Conservation (phyloP, 2,113 vertebrate genomes). For the Protomyctophum bolini region DNA sequence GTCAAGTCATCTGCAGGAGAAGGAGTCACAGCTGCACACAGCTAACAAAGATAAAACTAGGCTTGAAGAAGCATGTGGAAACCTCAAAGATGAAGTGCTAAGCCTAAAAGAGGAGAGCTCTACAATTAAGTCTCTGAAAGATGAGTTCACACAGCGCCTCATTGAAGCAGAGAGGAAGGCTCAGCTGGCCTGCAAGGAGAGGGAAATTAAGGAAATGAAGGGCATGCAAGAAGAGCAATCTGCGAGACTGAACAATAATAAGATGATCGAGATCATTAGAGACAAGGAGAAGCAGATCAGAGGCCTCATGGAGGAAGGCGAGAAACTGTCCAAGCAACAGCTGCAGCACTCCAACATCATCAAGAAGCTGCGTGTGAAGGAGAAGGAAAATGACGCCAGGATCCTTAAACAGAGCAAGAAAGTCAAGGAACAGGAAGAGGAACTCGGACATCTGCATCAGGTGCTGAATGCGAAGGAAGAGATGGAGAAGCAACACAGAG, state of each 20-base stretch:
- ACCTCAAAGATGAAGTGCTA: constrained; percentile 95
- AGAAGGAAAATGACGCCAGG: constrained; percentile 88
- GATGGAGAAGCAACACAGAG: constrained; percentile 94
- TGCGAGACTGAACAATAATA: constrained; percentile 87
- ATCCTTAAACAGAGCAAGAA: constrained; percentile 88
- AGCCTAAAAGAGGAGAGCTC: constrained; percentile 92
- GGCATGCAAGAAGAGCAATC: constrained; percentile 43
- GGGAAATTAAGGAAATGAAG: constrained; percentile 79
- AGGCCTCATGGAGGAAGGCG: constrained; percentile 98
- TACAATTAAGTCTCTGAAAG: constrained; percentile 90
- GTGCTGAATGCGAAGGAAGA: constrained; percentile 96
- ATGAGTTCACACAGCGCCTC: constrained; percentile 96
- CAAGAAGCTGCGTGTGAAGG: constrained; percentile 94
- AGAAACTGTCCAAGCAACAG: constrained; percentile 98
- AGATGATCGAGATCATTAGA: constrained; percentile 91
- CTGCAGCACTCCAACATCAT: constrained; percentile 96
- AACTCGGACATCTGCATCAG: constrained; percentile 90
- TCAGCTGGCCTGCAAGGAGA: constrained; percentile 95
- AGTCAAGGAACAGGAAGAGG: constrained; percentile 90
- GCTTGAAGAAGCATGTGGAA: constrained; percentile 94
- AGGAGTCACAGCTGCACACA: constrained; percentile 89
- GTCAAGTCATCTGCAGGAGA: constrained; percentile 90
- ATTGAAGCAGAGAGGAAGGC: constrained; percentile 95
- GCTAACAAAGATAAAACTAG: constrained; percentile 95
- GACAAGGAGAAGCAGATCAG: constrained; percentile 97